Percentiles rank a stretch among this genome's conserved stretches.
These are phyloP conservation scores for Pseudococcus jackbeardsleyi DNA, from an alignment of 2,888 invertebrate genomes.

Conservation along the genomic window DNA sequence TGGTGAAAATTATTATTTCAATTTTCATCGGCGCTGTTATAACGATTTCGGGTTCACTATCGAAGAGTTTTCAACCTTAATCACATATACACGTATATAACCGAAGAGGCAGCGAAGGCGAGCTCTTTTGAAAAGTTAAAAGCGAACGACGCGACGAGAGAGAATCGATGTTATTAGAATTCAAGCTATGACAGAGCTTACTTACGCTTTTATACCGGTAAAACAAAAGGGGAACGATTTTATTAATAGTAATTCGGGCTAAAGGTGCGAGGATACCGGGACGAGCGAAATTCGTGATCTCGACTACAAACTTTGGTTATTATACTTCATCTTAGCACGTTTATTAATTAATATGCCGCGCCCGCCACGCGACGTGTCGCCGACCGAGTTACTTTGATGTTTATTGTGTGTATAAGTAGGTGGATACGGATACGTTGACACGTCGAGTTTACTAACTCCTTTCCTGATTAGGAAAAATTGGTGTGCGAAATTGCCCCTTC, in stretches of 20 bases:
- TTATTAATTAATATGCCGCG: constrained; percentile 16
- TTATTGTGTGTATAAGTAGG: not conserved
- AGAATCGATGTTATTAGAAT: constrained; percentile 29
- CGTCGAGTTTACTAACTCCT: not conserved
- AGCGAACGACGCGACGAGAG: not conserved
- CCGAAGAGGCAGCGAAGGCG: not conserved
- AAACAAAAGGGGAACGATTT: constrained; percentile 16
- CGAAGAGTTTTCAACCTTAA: constrained; percentile 2
- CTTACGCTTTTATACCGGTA: not conserved
- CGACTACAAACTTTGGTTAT: constrained; percentile 30
- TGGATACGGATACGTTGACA: not conserved
- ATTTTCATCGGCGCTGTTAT: not conserved
- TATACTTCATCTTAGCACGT: constrained; percentile 24
- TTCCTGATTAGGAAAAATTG: not conserved
- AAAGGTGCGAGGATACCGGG: constrained; percentile 16
- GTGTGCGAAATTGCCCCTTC: no score
- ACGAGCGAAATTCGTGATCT: constrained; percentile 34
- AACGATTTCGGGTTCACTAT: not conserved
- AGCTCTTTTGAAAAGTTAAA: constrained; percentile 5
- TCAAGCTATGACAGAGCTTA: constrained; percentile 36
- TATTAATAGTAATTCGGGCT: constrained; percentile 4
- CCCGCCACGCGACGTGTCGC: not conserved
- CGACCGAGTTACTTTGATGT: constrained; percentile 26
- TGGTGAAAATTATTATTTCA: constrained; percentile 35
- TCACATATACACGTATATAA: not conserved